These are phyloP conservation scores for Ruditapes philippinarum DNA, from an alignment of 1,140 invertebrate genomes.

Conservation along the genomic window DNA sequence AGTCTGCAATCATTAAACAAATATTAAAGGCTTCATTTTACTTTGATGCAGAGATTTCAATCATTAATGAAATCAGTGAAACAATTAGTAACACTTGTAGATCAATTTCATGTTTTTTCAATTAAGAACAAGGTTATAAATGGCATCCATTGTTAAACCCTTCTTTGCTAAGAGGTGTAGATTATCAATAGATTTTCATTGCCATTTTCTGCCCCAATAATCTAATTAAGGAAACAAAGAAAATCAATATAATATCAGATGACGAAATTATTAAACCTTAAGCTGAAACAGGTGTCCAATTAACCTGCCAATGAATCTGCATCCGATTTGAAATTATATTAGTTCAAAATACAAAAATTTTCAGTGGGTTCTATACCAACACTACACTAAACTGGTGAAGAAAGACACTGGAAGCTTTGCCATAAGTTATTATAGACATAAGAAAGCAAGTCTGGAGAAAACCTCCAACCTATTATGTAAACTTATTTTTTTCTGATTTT, in stretches of 20 bases:
- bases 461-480: too few relatives aligned
- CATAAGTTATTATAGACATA: too few relatives aligned
- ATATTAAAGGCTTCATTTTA: neutral
- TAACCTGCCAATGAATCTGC: too few relatives aligned
- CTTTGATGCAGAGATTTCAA: neutral
- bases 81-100: neutral
- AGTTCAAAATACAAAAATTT: too few relatives aligned
- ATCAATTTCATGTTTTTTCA: neutral
- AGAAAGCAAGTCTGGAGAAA: too few relatives aligned
- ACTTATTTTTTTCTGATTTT: too few relatives aligned
- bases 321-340: too few relatives aligned
- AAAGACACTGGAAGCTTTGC: too few relatives aligned
- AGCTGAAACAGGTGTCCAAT: neutral
- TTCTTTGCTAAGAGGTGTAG: neutral
- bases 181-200: neutral
- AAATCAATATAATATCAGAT: neutral
- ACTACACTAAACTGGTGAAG: too few relatives aligned
- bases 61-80: neutral
- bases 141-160: neutral
- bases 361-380: too few relatives aligned
- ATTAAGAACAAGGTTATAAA: neutral
- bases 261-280: neutral
- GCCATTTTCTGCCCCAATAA: neutral
- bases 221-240: neutral
- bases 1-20: too few relatives aligned